Conservation (phyloP, 1,140 invertebrate species). For the Papilio machaon region DNA sequence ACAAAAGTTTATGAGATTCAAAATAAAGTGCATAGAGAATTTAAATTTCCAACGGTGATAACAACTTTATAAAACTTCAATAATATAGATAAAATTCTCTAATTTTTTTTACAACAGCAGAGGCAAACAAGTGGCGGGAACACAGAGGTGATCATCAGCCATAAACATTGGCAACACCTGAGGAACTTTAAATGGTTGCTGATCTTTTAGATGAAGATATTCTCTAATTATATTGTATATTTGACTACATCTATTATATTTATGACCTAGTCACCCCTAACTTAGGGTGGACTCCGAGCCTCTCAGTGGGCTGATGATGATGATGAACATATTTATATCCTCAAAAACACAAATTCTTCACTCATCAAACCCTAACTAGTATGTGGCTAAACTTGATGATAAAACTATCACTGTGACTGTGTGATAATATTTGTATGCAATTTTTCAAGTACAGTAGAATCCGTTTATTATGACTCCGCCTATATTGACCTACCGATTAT, state of each 20-base stretch:
- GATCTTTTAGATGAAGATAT: neutral
- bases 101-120: neutral
- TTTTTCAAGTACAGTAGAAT: too few species aligned
- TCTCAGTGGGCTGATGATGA: too few species aligned
- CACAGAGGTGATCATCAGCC: too few species aligned
- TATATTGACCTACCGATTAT: too few species aligned
- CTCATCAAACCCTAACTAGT: neutral
- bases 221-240: neutral
- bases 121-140: too few species aligned
- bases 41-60: neutral
- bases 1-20: neutral
- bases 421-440: neutral
- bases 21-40: neutral
- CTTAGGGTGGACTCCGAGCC: too few species aligned
- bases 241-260: neutral
- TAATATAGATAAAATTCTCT: neutral
- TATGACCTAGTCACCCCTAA: too few species aligned
- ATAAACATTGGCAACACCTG: too few species aligned
- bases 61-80: neutral
- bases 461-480: too few species aligned
- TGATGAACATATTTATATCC: neutral
- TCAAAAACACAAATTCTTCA: neutral
- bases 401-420: neutral
- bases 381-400: neutral
- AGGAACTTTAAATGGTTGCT: too few species aligned